phyloP scores from a whole-genome alignment of 2,113 vertebrate species.

The Rhipidura dahli region DNA sequence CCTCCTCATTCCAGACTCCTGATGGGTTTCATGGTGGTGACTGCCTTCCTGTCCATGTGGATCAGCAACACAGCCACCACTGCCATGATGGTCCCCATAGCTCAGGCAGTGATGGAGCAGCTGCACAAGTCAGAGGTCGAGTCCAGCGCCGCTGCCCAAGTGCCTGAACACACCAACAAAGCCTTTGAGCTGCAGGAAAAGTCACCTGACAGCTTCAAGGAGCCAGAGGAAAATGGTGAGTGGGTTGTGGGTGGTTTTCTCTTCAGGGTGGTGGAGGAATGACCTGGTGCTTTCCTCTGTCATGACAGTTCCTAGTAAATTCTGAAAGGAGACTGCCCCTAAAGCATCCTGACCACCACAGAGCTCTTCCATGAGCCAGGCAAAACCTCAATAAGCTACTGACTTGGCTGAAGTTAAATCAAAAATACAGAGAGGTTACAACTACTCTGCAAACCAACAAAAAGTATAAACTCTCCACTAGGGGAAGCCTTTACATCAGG shows the following conservation, averaged over 20 bases:
- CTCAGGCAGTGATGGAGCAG: slow-evolving; percentile 85
- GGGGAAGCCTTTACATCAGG: not conserved
- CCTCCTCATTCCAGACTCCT: slow-evolving; percentile 76
- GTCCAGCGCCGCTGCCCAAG: accelerated
- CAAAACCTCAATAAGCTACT: not conserved
- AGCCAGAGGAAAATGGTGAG: not conserved
- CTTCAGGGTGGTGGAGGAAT: not conserved
- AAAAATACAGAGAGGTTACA: not conserved
- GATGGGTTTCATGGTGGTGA: slow-evolving; percentile 91
- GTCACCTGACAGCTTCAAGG: not conserved
- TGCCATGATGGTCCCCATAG: slow-evolving; percentile 95
- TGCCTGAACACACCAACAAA: not conserved
- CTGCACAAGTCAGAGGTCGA: slow-evolving; percentile 62
- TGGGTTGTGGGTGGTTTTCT: not conserved
- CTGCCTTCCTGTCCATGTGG: slow-evolving; percentile 96
- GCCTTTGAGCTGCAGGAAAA: slow-evolving; percentile 74
- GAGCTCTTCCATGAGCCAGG: not conserved
- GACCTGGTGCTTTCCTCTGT: not conserved
- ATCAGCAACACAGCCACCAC: slow-evolving; percentile 95
- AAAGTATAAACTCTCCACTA: not conserved
- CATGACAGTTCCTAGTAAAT: not conserved
- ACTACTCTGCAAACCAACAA: not conserved
- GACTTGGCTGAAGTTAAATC: not conserved
- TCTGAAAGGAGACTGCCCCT: not conserved
- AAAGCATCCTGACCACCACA: not conserved